Percentiles rank a stretch among this genome's conserved stretches.
Evolutionary conservation across 2,797 vertebrate species (phyloP).

Genomic region (Scolopax rusticola): DNA sequence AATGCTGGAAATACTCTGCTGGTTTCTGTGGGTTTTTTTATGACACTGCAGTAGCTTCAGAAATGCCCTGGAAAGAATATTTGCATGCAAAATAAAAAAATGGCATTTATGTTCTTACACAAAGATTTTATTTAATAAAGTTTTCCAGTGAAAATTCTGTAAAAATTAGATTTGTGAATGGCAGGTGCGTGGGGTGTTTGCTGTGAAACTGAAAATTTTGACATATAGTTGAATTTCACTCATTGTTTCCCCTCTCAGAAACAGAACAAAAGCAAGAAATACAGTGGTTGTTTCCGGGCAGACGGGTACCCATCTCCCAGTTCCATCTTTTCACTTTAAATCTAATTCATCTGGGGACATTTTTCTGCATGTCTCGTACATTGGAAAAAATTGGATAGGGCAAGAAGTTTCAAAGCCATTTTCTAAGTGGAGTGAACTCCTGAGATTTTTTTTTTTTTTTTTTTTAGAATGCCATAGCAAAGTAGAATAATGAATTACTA

Average conservation of each 20-base stretch:
- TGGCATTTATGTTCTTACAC: accelerated
- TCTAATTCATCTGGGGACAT: accelerated
- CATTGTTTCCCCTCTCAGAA: background rate
- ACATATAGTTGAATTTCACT: background rate
- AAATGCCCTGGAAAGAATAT: too few species aligned
- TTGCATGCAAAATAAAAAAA: background rate
- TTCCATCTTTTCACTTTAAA: background rate
- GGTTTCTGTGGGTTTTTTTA: too few species aligned
- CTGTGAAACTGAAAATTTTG: background rate
- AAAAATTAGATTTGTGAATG: background rate
- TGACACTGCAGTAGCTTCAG: background rate
- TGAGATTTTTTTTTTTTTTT: too few species aligned
- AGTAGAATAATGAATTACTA: background rate
- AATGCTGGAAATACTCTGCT: background rate
- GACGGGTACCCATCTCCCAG: background rate
- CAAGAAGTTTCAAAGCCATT: background rate
- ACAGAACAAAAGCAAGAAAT: background rate
- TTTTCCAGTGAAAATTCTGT: background rate
- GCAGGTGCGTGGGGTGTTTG: accelerated
- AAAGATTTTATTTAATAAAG: background rate
- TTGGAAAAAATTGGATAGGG: background rate
- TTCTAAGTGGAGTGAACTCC: background rate
- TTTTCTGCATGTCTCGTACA: background rate
- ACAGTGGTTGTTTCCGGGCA: background rate
- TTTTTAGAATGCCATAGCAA: background rate